These are phyloP conservation scores for Rynchops niger DNA, from an alignment of 2,113 vertebrate genomes.

Conservation along the genomic window DNA sequence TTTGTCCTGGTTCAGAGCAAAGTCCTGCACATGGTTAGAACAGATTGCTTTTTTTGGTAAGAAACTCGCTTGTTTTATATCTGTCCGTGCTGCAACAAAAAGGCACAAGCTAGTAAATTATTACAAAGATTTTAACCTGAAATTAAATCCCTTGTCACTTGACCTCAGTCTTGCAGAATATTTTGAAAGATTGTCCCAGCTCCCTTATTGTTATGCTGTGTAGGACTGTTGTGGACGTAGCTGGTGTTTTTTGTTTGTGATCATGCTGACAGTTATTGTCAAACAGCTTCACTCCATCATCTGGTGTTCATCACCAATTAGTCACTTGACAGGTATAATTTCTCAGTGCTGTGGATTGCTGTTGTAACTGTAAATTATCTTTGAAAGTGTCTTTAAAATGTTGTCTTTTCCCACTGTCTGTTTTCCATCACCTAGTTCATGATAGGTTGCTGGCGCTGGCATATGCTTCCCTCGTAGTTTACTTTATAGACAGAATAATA, in stretches of 20 bases:
- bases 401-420: background rate
- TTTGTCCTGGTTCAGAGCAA: background rate
- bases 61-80: background rate
- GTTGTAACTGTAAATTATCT: constrained; percentile 21
- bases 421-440: background rate
- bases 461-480: background rate
- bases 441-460: background rate
- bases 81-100: background rate
- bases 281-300: constrained; percentile 35
- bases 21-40: background rate
- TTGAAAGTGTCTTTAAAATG: background rate
- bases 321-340: constrained; percentile 55
- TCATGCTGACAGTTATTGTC: constrained; percentile 27
- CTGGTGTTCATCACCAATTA: constrained; percentile 55
- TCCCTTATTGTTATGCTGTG: background rate
- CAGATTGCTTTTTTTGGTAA: background rate
- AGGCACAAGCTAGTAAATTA: background rate
- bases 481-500: background rate
- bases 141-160: background rate
- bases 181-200: background rate
- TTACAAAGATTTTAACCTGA: background rate
- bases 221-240: background rate
- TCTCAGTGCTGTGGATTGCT: constrained; percentile 17
- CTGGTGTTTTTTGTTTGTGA: constrained; percentile 17
- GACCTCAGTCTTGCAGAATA: background rate